These are phyloP conservation scores for Lutjanus erythropterus DNA, from an alignment of 2,113 vertebrate species.

Conservation along the genomic window DNA sequence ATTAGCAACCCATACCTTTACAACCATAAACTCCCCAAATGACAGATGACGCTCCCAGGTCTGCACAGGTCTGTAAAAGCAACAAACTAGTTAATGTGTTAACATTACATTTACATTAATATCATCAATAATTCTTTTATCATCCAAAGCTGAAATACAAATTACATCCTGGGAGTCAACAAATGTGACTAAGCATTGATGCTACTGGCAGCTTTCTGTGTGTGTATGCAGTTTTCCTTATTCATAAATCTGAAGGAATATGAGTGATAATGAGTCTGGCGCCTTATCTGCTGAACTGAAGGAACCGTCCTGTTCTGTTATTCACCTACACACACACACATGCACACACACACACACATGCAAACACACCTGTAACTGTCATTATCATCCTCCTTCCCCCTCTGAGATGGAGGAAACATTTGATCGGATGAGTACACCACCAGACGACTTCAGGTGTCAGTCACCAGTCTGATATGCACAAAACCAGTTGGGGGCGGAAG, in stretches of 20 bases:
- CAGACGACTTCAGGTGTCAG: constrained; percentile 47
- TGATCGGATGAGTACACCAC: constrained; percentile 43
- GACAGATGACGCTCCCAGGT: too few relatives aligned
- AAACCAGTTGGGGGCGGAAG: constrained; percentile 11
- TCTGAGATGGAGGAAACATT: constrained; percentile 45
- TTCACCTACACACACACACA: constrained; percentile 9
- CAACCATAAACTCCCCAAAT: background rate
- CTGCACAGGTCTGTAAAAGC: background rate
- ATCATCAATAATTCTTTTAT: background rate
- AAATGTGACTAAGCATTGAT: background rate
- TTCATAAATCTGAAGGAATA: constrained; percentile 30
- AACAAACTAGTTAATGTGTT: background rate
- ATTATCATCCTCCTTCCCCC: constrained; percentile 28
- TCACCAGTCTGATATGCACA: constrained; percentile 34
- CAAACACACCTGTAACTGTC: constrained; percentile 33
- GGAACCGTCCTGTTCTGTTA: background rate
- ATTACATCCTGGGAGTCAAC: background rate
- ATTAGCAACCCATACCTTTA: too few relatives aligned
- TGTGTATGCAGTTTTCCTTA: background rate
- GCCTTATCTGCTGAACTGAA: constrained; percentile 22
- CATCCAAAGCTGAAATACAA: background rate
- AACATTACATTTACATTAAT: background rate
- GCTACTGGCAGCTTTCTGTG: background rate
- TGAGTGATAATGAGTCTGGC: constrained; percentile 32
- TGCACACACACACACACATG: constrained; percentile 8